Evolutionary conservation across 1,140 invertebrate genomes (phyloP), one percentile per base, ranked within the genome.

Genomic region (Octopus sinensis): DNA sequence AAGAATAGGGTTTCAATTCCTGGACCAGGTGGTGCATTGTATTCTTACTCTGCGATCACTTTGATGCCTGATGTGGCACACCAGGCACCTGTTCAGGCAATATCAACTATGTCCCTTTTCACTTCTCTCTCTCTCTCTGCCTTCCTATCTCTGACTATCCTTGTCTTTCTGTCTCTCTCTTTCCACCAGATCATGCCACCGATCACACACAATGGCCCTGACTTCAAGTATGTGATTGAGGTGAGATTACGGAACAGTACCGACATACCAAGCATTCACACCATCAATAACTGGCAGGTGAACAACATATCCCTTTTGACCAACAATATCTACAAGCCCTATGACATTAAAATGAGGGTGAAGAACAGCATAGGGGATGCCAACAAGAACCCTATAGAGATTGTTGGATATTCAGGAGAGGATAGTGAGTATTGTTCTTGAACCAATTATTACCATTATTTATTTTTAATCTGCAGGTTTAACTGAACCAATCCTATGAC

Each of bases 181-280:
- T 82, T 86, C 85, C 30, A 2, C 30, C 88, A 95, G 94, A 94
- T 94, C 80, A 98, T 99, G 97, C 95, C 96, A 0, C 94, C 96
- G 91, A 96, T 98, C 86, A 96, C 99, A 84, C 98, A 99, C 90
- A 98, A 99, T 92, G 98, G 94, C 0, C 96, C 96, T 0, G 94
- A 94, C 77, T 98, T 99, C 91, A 94, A 95, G 86, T 99, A 99
- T 89, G 93, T 95, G 83, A 71, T 71, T 5, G 30, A 13, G 5
- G 68, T 71, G 30, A 71, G 30, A 23, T n/a, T n/a, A 71, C 17
- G 30, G 13, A 71, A 71, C 68, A 71, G 68, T 5, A 71, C 80
- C 23, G 30, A 68, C 6, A 17, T 5, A 12, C 71, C 80, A 68
- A 12, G 81, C 0, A 80, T 84, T n/a, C 71, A 80, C 6, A 83